Percentiles rank a stretch among this genome's conserved stretches.
Conservation (phyloP, 2,113 vertebrate species). For the Lycocorax pyrrhopterus region DNA sequence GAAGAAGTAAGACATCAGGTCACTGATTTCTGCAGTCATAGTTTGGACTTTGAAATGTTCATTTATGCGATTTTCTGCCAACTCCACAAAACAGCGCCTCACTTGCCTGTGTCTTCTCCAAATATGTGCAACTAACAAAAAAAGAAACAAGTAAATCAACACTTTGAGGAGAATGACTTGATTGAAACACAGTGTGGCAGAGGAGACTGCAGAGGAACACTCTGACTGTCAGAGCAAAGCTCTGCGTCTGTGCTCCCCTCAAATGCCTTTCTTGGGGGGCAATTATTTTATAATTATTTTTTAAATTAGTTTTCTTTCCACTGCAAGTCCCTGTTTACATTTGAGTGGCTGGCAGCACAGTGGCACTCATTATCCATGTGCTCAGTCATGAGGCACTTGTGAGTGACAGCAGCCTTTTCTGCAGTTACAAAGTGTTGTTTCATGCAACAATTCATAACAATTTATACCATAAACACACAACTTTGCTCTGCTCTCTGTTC, state of each 20-base stretch:
- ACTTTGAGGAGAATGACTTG: neutral
- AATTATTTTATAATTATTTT: neutral
- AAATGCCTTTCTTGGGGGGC: accelerated
- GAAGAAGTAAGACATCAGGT: neutral
- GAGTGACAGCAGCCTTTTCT: neutral
- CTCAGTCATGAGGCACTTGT: neutral
- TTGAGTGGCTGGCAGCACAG: neutral
- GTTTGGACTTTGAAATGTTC: neutral
- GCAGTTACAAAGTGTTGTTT: neutral
- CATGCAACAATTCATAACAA: neutral
- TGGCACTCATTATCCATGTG: neutral
- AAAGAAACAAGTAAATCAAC: neutral
- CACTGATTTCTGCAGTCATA: neutral
- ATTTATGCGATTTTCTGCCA: neutral
- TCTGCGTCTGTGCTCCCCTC: neutral
- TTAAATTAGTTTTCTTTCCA: neutral
- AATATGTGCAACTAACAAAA: neutral
- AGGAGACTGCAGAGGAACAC: neutral
- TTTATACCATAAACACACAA: neutral
- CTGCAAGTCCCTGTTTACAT: neutral
- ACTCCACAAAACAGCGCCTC: neutral
- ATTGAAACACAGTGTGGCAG: neutral
- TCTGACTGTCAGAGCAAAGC: neutral
- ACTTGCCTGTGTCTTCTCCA: neutral
- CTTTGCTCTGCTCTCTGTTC: neutral